Evolutionary conservation across 64 coral and sea anemone genomes (phyloP), one percentile per base, ranked within the genome.

Genomic region (Porites lutea): DNA sequence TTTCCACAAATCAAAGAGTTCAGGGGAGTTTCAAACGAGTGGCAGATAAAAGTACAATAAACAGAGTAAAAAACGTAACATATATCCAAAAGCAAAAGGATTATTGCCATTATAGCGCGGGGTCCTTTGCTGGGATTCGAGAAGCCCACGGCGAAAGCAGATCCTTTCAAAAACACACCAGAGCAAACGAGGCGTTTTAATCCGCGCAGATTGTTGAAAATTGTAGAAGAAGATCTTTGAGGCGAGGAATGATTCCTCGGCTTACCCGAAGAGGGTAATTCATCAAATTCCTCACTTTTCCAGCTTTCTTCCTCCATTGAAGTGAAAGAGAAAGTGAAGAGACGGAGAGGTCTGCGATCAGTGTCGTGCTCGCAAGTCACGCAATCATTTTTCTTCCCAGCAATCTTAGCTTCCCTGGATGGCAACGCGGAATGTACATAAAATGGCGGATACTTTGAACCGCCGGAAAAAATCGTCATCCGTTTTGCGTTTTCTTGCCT

Each of bases 361-460:
- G n/a, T 8, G 8, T 10, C 68, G 21, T 27, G 13, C 43, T 3
- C 1, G 19, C 11, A 76, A 7, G 81, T 84, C 81, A 69, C 81
- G 63, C 81, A 69, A 67, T 72, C 8, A 37, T 2, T 67, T 9
- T 8, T 67, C 60, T 92, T 79, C 91, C 91, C 71, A 93, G 52
- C 37, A 77, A 78, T 15, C 91, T 67, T 58, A 57, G 72, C 74
- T 18, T 18, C 48, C 62, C 52, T 79, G 43, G 91, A 50, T 93
- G 71, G 73, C 82, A 93, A 93, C 83, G 74, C 86, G 91, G 91
- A 86, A 78, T 86, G 90, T 92, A 74, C 72, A 75, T 82, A 92
- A 92, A 92, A 92, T 92, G 90, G 90, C 90, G 90, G 90, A 92
- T 50, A 57, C 19, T 59, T 82, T 62, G 69, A 84, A 91, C 89